Evolutionary conservation across 2,888 invertebrate species (phyloP).

Genomic region (Ichneumoninae sp.): DNA sequence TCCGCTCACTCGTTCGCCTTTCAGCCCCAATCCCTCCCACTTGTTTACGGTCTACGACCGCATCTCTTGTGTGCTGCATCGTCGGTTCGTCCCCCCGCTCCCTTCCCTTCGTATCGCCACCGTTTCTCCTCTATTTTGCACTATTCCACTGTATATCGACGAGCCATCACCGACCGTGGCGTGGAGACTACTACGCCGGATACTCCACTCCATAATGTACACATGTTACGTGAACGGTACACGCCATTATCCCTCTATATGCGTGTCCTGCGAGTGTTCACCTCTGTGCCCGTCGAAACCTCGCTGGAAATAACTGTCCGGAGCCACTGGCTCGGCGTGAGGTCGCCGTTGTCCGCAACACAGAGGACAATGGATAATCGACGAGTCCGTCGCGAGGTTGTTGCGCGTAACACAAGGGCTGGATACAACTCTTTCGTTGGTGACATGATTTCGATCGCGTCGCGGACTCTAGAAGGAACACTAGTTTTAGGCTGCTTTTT

Average conservation of each 20-base stretch:
- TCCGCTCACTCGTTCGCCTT: constrained; percentile 53
- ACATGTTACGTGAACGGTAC: constrained; percentile 25
- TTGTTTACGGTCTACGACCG: constrained; percentile 45
- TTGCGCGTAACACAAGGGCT: neutral
- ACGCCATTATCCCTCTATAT: neutral
- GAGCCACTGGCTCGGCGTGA: neutral
- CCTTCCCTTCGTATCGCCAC: constrained; percentile 11
- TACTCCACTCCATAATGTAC: constrained; percentile 10
- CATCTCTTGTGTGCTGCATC: constrained; percentile 56
- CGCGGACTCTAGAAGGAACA: neutral
- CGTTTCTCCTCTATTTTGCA: constrained; percentile 49
- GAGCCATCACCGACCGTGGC: constrained; percentile 11
- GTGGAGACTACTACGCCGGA: neutral
- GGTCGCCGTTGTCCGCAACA: constrained; percentile 19
- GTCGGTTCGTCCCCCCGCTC: constrained; percentile 35
- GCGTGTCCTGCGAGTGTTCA: neutral
- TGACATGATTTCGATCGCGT: neutral
- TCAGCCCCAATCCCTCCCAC: constrained; percentile 37
- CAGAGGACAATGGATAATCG: constrained; percentile 4
- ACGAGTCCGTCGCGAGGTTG: neutral
- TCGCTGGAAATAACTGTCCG: constrained; percentile 30
- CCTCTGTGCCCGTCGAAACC: constrained; percentile 22
- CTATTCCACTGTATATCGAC: constrained; percentile 39
- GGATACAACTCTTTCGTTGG: neutral
- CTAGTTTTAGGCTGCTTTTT: neutral